phyloP scores from a whole-genome alignment of 2,888 invertebrate species.

The Esperia sulphurella region DNA sequence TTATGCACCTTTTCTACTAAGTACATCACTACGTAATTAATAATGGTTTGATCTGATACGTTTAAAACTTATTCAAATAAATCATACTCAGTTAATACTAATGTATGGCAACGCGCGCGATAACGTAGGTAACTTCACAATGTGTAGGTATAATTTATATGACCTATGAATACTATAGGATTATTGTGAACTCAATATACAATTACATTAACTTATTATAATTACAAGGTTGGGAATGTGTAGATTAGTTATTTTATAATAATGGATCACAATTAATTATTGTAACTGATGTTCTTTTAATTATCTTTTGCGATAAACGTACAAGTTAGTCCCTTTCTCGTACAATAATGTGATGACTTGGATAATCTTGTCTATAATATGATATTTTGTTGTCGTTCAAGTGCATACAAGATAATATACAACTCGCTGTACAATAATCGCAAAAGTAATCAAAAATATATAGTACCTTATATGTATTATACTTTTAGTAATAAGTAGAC shows the following conservation, averaged over 20 bases:
- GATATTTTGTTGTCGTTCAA: no score
- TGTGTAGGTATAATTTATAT: slow-evolving; percentile 39
- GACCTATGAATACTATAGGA: slow-evolving; percentile 32
- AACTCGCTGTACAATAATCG: neutral
- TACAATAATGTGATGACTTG: neutral
- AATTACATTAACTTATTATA: slow-evolving; percentile 37
- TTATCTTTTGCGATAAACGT: neutral
- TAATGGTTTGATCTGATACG: neutral
- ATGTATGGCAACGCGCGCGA: slow-evolving; percentile 69
- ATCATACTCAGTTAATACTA: slow-evolving; percentile 36
- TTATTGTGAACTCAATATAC: slow-evolving; percentile 54
- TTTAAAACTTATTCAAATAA: slow-evolving; percentile 2
- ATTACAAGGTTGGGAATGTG: slow-evolving; percentile 50
- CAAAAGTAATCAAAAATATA: neutral
- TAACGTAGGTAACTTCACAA: slow-evolving; percentile 66
- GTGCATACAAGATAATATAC: no score
- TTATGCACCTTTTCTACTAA: neutral
- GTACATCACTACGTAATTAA: neutral
- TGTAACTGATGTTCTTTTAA: neutral
- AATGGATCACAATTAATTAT: slow-evolving; percentile 18
- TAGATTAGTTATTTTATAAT: slow-evolving; percentile 19
- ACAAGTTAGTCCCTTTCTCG: neutral
- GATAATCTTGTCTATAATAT: no score
- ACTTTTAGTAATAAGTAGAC: neutral
- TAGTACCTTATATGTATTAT: neutral